phyloP scores from a whole-genome alignment of 2,797 vertebrate species.

The Coregonus suidteri region DNA sequence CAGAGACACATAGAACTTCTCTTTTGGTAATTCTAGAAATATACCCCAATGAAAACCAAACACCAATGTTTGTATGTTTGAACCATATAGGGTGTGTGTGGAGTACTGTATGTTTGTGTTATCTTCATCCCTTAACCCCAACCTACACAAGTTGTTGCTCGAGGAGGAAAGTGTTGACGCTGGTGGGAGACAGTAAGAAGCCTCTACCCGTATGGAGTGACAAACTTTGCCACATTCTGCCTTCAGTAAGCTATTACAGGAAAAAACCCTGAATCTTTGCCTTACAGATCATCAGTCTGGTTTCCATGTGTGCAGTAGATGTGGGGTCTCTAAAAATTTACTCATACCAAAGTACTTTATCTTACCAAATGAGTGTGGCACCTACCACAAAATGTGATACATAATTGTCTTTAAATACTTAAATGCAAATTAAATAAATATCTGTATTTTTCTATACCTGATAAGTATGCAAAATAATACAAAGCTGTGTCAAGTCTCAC shows the following conservation, averaged over 20 bases:
- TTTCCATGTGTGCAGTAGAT: constrained; percentile 1
- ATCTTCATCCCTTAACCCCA: constrained; percentile 26
- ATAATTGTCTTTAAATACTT: constrained; percentile 15
- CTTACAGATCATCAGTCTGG: constrained; percentile 3
- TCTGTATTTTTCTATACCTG: background rate
- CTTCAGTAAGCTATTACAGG: constrained; percentile 51
- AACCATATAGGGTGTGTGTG: background rate
- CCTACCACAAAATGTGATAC: background rate
- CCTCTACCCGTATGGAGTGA: constrained; percentile 72
- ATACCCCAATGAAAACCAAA: constrained; percentile 75
- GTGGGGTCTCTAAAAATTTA: background rate
- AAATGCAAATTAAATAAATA: background rate
- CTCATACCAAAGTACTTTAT: background rate
- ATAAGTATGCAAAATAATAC: background rate
- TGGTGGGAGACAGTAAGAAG: constrained; percentile 62
- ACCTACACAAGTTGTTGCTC: constrained; percentile 31
- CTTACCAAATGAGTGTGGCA: background rate
- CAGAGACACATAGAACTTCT: constrained; percentile 66
- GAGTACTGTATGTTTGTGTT: constrained; percentile 22
- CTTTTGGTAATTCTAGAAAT: constrained; percentile 71
- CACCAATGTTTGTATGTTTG: constrained; percentile 36
- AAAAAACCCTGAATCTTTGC: background rate
- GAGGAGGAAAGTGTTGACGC: constrained; percentile 62
- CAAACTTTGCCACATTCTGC: constrained; percentile 64
- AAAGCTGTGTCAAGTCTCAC: background rate